Evolutionary conservation across 1,140 invertebrate genomes (phyloP).

Genomic region (Dendrolimus kikuchii): DNA sequence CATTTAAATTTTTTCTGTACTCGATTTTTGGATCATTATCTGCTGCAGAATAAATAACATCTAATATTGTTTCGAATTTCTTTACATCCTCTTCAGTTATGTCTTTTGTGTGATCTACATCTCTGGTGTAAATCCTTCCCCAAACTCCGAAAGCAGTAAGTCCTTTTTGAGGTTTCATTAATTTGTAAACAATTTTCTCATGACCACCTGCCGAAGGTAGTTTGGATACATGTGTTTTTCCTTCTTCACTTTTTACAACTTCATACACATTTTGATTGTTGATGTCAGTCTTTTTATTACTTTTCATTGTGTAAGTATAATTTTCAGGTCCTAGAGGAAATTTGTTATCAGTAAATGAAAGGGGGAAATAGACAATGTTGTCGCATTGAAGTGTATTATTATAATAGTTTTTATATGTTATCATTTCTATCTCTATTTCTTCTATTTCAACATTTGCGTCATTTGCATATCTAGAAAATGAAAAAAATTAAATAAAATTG

Average conservation of each 20-base stretch:
- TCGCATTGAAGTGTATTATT: conserved; percentile 42
- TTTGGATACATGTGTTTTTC: too few relatives aligned
- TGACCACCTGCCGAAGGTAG: too few relatives aligned
- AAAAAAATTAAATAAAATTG: too few relatives aligned
- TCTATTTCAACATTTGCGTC: conserved; percentile 28
- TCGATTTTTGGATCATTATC: neutral
- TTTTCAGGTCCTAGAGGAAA: conserved; percentile 41
- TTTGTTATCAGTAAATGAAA: conserved; percentile 37
- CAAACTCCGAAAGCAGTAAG: conserved; percentile 44
- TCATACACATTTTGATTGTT: too few relatives aligned
- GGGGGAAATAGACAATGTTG: conserved; percentile 40
- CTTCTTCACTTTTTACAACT: too few relatives aligned
- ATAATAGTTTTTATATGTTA: conserved; percentile 30
- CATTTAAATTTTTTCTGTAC: conserved; percentile 1
- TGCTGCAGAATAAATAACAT: conserved; percentile 28
- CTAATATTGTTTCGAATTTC: conserved; percentile 31
- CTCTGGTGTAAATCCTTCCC: conserved; percentile 37
- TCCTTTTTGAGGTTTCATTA: conserved; percentile 31
- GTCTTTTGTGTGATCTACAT: conserved; percentile 23
- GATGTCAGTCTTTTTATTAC: neutral
- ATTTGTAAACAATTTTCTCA: conserved; percentile 10
- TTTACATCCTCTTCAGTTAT: conserved; percentile 27
- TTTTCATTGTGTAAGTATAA: conserved; percentile 25
- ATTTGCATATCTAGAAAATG: conserved; percentile 36
- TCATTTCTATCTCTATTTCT: conserved; percentile 49